Evolutionary conservation across 2,888 invertebrate species (phyloP).

Genomic region (Patella caerulea): DNA sequence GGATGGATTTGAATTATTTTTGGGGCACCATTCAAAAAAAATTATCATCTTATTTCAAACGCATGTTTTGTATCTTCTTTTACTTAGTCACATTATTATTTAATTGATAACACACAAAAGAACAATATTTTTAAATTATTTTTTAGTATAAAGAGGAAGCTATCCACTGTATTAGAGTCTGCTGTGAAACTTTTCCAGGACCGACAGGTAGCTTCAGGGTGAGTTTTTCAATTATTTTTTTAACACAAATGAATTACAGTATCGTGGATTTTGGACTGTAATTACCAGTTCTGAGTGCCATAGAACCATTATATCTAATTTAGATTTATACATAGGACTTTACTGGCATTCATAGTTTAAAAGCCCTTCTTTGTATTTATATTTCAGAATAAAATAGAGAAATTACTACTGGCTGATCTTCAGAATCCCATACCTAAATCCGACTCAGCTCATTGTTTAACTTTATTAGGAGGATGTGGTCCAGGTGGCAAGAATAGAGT

Average conservation of each 20-base stretch:
- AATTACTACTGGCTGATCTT: conserved; percentile 15
- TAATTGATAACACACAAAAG: no score
- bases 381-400: conserved; percentile 31
- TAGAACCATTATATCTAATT: no score
- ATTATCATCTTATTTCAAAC: no score
- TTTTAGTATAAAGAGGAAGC: conserved; percentile 37
- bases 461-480: conserved; percentile 48
- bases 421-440: not conserved
- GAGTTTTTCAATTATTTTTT: not conserved
- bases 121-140: not conserved
- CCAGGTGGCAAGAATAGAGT: conserved; percentile 48
- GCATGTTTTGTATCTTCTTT: no score
- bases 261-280: not conserved
- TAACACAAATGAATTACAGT: not conserved
- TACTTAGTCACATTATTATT: no score
- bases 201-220: conserved; percentile 19
- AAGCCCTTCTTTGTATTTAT: not conserved
- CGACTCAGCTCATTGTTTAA: conserved; percentile 41
- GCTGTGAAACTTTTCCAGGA: conserved; percentile 14
- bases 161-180: conserved; percentile 19
- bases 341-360: not conserved
- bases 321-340: no score
- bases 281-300: not conserved
- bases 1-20: no score
- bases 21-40: no score